Base-by-base conservation (phyloP, 1,140 invertebrate genomes). In the Papilio polyxenes region DNA sequence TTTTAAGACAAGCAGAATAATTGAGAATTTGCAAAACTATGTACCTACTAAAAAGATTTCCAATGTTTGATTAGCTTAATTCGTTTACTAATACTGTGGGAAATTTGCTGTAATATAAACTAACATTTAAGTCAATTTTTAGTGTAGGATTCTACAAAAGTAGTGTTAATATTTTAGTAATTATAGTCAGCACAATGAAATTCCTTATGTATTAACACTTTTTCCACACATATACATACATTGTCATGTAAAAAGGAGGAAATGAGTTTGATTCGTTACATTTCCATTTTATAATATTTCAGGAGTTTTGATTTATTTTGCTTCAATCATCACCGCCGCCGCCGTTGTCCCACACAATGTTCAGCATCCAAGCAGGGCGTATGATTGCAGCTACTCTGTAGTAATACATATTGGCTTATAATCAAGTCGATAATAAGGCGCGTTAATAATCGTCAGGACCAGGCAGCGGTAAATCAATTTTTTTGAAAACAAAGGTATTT, bases 211-310 rank as follows among this genome's bases (percentile, higher is more conserved):
- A 72, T 72, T 72, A 72, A 72, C 65, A 72, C 31, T 6, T 72
- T 40, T 17, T 13, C 13, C 37, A 10, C 37, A 37, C 65, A 72
- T 72, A 37, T 72, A 72, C 31, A n/a, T 23, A 13, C 23, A 15
- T 10, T 65, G 8, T 10, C 62, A 72, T 72, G 13, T 40, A 7
- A 72, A 15, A 59, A 59, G 56, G 23, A 72, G 65, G 20, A 49
- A 23, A 49, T 62, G 37, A 59, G 10, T 65, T 79, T 69, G 59
- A 69, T 80, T 17, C 78, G 78, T 69, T 80, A 80, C 69, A 80
- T 80, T 80, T 80, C 59, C 56, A 80, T 80, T 80, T 80, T 80
- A 80, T 80, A 80, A 80, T 80, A 80, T 80, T 80, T 80, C 78
- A 80, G 78, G 78, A 80, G 15, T 69, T 80, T 80, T 80, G 78